Evolutionary conservation across 2,113 vertebrate species (phyloP), one percentile per base, ranked within the genome.

Genomic region (Amphiprion percula): DNA sequence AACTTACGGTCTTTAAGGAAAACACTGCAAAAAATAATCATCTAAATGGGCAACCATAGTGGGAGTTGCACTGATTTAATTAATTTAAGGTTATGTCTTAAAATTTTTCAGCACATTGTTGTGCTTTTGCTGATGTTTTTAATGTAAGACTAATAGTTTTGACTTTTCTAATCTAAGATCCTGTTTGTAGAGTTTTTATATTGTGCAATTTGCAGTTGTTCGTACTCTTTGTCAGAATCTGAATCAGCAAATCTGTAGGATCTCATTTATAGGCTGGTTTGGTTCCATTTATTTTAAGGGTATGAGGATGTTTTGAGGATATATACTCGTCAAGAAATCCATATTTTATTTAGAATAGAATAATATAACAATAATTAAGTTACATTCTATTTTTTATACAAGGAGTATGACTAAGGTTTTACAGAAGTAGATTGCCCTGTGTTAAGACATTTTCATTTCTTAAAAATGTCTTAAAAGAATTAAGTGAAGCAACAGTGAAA

Each of bases 1-100:
- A 66, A 46, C n/a, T 73, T 49, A 37, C 47, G 9, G 28, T 14
- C 56, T 55, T 77, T 41, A 46, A 41, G 21, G 17, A 37, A 11
- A 47, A 28, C 15, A 8, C n/a, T 33, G 44, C 12, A 26, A 14
- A 55, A 16, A 33, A 50, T 0, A 26, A 16, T 33, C 10, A 30
- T 15, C 15, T 6, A 26, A 3, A 47, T n/a, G 9, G 21, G 8
- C 8, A 12, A 8, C 21, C 54, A 61, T 16, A 50, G 8, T 10
- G 15, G 10, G 14, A 30, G 5, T 11, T 44, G 23, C 65, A 41
- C 2, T 1, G 28, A 47, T 19, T 5, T 2, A 47, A 17, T 21
- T 46, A 15, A n/a, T 47, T 63, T 17, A 12, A 16, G 26, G 21
- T 39, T 7, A 30, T 52, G 44, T 47, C 28, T 47, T 15, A n/a